These are phyloP conservation scores for Torymus aiolomorphi DNA, from an alignment of 2,888 invertebrate species.

Conservation along the genomic window DNA sequence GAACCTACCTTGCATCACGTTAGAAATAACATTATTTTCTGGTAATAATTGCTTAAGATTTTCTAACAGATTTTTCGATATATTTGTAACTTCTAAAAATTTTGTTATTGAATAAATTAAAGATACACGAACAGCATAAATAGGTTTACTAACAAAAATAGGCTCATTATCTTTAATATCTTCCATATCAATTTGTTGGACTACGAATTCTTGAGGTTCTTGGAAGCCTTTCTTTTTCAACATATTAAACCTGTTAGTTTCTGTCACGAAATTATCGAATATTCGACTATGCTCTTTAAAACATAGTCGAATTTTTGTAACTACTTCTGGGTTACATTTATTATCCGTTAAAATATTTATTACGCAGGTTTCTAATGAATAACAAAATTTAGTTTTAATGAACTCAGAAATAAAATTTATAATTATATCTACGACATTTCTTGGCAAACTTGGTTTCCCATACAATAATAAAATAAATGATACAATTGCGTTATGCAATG, in stretches of 20 bases:
- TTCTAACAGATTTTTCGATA: constrained; percentile 13
- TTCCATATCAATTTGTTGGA: not conserved
- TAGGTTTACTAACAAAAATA: not conserved
- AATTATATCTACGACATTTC: constrained; percentile 11
- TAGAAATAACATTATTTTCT: constrained; percentile 23
- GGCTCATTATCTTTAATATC: not conserved
- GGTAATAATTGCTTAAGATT: constrained; percentile 26
- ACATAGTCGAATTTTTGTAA: not conserved
- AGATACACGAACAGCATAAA: constrained; percentile 27
- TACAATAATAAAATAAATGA: constrained; percentile 14
- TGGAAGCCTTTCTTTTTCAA: constrained; percentile 16
- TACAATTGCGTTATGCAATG: too few species aligned
- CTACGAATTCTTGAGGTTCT: constrained; percentile 21
- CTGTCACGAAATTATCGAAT: constrained; percentile 28
- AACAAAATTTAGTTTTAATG: constrained; percentile 1
- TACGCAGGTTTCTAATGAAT: not conserved
- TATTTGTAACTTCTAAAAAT: constrained; percentile 30
- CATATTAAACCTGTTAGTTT: constrained; percentile 30
- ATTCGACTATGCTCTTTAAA: not conserved
- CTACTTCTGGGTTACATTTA: not conserved
- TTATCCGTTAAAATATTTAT: not conserved
- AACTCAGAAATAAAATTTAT: constrained; percentile 2
- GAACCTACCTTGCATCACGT: constrained; percentile 23
- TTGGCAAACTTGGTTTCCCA: not conserved
- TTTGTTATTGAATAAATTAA: constrained; percentile 24